Evolutionary conservation across 2,797 vertebrate species (phyloP).

Genomic region (Aldrovandia affinis): DNA sequence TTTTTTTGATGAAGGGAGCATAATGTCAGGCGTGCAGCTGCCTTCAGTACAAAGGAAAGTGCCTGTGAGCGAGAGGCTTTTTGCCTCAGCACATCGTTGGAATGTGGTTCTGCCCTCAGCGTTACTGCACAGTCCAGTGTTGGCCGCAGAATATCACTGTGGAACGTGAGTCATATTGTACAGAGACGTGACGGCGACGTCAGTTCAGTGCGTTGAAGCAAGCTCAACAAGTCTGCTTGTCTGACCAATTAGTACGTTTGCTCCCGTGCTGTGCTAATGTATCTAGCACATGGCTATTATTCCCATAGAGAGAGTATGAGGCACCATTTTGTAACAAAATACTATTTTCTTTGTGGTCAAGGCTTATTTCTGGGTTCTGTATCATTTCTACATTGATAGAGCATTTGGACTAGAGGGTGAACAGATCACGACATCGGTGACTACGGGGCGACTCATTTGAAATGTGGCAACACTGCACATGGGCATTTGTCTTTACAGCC

Average conservation of each 20-base stretch:
- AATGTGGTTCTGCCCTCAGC: not conserved
- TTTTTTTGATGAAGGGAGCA: not conserved
- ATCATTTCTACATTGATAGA: too few relatives aligned
- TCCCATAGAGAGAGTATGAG: too few relatives aligned
- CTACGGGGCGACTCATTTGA: not conserved
- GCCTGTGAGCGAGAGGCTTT: not conserved
- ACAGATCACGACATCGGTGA: too few relatives aligned
- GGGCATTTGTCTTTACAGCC: not conserved
- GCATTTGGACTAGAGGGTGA: too few relatives aligned
- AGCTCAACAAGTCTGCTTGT: not conserved
- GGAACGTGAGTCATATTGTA: not conserved
- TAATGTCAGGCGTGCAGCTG: not conserved
- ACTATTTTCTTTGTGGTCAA: too few relatives aligned
- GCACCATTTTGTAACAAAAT: too few relatives aligned
- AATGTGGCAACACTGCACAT: not conserved
- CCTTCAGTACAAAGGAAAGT: not conserved
- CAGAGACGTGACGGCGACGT: not conserved
- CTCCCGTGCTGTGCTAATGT: not conserved
- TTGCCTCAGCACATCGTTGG: not conserved
- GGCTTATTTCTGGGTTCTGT: too few relatives aligned
- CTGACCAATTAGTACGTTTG: not conserved
- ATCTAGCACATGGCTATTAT: too few relatives aligned
- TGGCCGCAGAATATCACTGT: not conserved
- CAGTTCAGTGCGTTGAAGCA: not conserved
- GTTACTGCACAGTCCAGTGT: not conserved